Evolutionary conservation across 2,797 vertebrate species (phyloP), one percentile per base, ranked within the genome.

Genomic region (Xenentodon cancila): DNA sequence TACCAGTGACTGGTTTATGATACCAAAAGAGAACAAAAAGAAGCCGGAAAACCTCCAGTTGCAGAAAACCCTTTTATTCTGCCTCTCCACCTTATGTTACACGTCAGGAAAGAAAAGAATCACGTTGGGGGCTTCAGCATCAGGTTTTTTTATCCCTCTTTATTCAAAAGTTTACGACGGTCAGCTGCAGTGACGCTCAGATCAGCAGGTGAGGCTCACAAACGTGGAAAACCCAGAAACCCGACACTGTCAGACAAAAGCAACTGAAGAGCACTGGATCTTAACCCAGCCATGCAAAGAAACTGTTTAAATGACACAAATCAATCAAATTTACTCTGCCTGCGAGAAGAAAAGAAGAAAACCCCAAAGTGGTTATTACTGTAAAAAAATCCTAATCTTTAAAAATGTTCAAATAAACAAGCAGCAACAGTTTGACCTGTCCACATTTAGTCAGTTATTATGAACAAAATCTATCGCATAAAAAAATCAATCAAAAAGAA

Each of bases 41-140:
- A 37, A 46, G 25, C 46, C 32, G 30, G 49, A 51, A 13, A 58
- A 45, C 45, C 2, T 71, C 13, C 25, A 43, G 1, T 49, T 62
- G 64, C 50, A 76, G 48, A 75, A 75, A 79, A 73, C 15, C 49
- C n/a, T 88, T 88, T 80, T 25, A 85, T 86, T 89, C 22, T 59
- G 68, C 61, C 75, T 51, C 73, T 64, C 73, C 65, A 59, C 56
- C 67, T 64, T 18, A 46, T 53, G 40, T 64, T 66, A 79, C 60
- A 64, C 25, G 15, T n/a, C 49, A 77, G 45, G 61, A 76, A 79
- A 56, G 22, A 22, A 53, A 59, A 68, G 32, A 45, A 55, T 51
- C 20, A 40, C 69, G 46, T 17, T 66, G 64, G 34, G 37, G 43
- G 32, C n/a, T 30, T 46, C 7, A 57, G 52, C 42, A 0, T 66